Percentiles rank a stretch among this genome's conserved stretches.
Conservation (phyloP, 2,888 invertebrate species). For the Heliconius charithonia region DNA sequence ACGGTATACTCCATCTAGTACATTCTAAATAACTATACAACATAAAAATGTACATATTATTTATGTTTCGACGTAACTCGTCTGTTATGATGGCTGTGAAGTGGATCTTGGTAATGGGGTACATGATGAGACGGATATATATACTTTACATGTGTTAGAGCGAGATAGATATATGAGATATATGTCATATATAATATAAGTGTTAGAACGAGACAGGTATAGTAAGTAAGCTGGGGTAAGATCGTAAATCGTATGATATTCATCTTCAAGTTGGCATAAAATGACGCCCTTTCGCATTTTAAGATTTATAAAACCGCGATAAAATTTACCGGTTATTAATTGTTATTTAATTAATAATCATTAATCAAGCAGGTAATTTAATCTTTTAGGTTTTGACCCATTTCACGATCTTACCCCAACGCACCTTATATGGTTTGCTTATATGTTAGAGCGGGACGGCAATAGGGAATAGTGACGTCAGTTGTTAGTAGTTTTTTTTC, state of each 20-base stretch:
- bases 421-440: too few species aligned
- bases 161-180: slow-evolving; percentile 11
- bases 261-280: too few species aligned
- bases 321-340: too few species aligned
- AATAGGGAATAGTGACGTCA: neutral
- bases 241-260: too few species aligned
- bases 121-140: slow-evolving; percentile 18
- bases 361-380: too few species aligned
- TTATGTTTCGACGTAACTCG: slow-evolving; percentile 48
- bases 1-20: slow-evolving; percentile 41
- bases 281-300: too few species aligned
- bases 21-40: slow-evolving; percentile 57
- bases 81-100: slow-evolving; percentile 63
- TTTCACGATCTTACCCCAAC: too few species aligned
- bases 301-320: too few species aligned
- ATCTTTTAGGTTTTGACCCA: too few species aligned
- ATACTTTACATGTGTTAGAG: neutral
- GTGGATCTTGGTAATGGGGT: slow-evolving; percentile 44
- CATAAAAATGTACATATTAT: slow-evolving; percentile 44
- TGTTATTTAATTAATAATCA: too few species aligned
- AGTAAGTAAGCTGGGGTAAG: too few species aligned
- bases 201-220: neutral
- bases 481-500: slow-evolving; percentile 2
- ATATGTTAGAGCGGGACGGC: neutral
- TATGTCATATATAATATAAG: neutral